Base-by-base conservation (phyloP, 2,888 invertebrate species). In the Tethea ocularis region DNA sequence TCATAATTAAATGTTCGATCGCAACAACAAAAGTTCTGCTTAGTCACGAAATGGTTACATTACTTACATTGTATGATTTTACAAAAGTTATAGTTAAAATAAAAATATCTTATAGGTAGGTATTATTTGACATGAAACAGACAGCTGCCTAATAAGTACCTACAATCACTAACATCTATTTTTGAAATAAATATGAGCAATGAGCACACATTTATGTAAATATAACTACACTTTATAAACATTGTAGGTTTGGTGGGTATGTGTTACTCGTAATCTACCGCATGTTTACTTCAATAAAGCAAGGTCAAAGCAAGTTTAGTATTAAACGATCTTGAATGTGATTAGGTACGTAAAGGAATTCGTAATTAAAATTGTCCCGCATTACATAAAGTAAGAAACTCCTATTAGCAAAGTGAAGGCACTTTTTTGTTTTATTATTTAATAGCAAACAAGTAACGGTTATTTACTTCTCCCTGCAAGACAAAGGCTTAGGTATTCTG, bases 301-400 rank as follows among this genome's bases (percentile, higher is more conserved):
- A 46, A 46, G 46, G 46, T 10, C 46, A 46, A 20, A 3, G 10
- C 46, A 46, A 20, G 10, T 46, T 46, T 46, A 17, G 46, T 20
- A 46, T 46, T 46, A 20, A n/a, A 46, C 20, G n/a, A 46, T 46
- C 46, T n/a, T 46, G 7, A 20, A 46, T 10, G 20, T 20, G 20
- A 20, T 20, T 46, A 46, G 20, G 46, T 46, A 46, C 20, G 46
- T 46, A 10, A 46, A 46, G 46, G 20, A 46, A 20, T 46, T 46
- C 20, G 46, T 46, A 46, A 46, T 46, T 17, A 46, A 46, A 46
- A 46, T 46, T 46, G 46, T 46, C 41, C 1, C 41, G 41, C 41
- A 41, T 41, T 46, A 46, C 20, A 46, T 17, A 46, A 46, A 46
- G 20, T 20, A 38, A 38, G 38, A 38, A 36, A n/a, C n/a, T n/a